These are phyloP conservation scores for Oncorhynchus clarkii DNA, from an alignment of 2,113 vertebrate species.

Conservation along the genomic window DNA sequence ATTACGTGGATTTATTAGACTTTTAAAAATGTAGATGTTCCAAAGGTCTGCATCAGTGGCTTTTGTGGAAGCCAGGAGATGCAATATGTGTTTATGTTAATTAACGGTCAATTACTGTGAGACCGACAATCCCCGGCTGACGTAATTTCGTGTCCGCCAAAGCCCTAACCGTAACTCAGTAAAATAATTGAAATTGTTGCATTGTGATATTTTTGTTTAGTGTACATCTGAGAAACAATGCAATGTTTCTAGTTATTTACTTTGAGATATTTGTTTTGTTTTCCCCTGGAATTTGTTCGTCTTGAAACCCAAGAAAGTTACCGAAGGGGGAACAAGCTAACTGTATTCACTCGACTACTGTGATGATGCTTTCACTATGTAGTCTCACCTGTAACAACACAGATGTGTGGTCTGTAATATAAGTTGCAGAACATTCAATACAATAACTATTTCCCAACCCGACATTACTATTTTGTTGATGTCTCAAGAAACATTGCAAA, in stretches of 20 bases:
- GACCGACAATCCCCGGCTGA: too few species aligned
- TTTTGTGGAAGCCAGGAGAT: too few species aligned
- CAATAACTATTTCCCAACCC: slow-evolving; percentile 17
- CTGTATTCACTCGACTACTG: background rate
- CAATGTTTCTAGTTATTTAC: slow-evolving; percentile 14
- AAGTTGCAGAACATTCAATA: slow-evolving; percentile 13
- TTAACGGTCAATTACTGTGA: too few species aligned
- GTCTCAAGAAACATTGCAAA: background rate
- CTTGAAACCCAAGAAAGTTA: background rate
- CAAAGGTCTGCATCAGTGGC: too few species aligned
- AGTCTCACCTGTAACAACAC: slow-evolving; percentile 1
- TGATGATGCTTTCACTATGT: slow-evolving; percentile 11
- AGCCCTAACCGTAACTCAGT: too few species aligned
- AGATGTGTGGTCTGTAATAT: slow-evolving; percentile 13
- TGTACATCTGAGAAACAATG: slow-evolving; percentile 1
- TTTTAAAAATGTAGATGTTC: too few species aligned
- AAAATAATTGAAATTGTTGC: too few species aligned
- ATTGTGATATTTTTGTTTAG: too few species aligned
- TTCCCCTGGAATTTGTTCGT: too few species aligned
- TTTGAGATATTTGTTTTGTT: background rate
- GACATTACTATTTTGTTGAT: background rate
- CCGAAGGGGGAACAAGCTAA: background rate
- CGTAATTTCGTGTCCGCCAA: too few species aligned
- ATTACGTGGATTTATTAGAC: too few species aligned
- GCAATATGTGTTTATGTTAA: too few species aligned